A percentile compares a stretch with the other conserved stretches of the same genome.
Evolutionary conservation across 1,140 invertebrate genomes (phyloP).

Genomic region (Bathynomus jamesi): DNA sequence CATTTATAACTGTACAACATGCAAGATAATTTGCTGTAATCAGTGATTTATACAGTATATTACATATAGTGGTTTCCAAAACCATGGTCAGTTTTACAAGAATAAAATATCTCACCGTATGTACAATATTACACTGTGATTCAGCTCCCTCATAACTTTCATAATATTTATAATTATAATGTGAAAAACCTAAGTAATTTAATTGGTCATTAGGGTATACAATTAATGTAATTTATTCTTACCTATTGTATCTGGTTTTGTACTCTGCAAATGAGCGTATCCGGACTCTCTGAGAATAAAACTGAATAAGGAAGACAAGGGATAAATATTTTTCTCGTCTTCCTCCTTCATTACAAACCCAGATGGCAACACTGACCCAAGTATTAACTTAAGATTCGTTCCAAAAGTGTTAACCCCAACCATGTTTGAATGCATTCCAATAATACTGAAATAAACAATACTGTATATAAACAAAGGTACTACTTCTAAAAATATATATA

Average conservation of each 20-base stretch:
- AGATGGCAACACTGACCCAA: slow-evolving; percentile 44
- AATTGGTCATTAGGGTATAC: neutral
- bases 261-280: slow-evolving; percentile 73
- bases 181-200: neutral
- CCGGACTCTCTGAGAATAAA: slow-evolving; percentile 60
- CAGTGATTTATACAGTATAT: too few species aligned
- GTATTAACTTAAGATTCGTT: slow-evolving; percentile 47
- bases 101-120: neutral
- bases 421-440: slow-evolving; percentile 61
- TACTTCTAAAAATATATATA: too few species aligned
- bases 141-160: neutral
- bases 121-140: neutral
- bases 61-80: too few species aligned
- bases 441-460: slow-evolving; percentile 53
- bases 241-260: slow-evolving; percentile 77
- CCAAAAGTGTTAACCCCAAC: slow-evolving; percentile 44
- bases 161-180: too few species aligned
- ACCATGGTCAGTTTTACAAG: neutral
- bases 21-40: too few species aligned
- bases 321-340: slow-evolving; percentile 52
- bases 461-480: too few species aligned
- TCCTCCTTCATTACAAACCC: slow-evolving; percentile 53
- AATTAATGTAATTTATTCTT: neutral
- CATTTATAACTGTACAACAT: too few species aligned
- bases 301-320: slow-evolving; percentile 47